Base-by-base conservation (phyloP, 2,113 vertebrate species). In the Eidolon helvum region DNA sequence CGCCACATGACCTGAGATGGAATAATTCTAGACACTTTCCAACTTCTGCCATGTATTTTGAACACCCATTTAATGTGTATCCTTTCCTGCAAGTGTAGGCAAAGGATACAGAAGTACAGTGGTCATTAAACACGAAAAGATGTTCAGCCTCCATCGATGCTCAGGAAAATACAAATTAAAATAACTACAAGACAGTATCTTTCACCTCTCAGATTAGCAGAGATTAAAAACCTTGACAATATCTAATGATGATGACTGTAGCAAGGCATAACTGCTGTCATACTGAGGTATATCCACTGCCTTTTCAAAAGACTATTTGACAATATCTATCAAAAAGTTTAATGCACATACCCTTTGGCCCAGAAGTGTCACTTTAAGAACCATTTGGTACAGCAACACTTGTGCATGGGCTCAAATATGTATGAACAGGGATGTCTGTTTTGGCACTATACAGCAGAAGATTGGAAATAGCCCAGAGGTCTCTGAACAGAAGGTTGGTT, bases 151-250 rank as follows among this genome's bases (percentile, higher is more conserved):
- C 50, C 19, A 45, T 55, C 24, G 6, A 16, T 12, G 33, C 68
- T 79, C 65, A 94, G 79, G 43, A 61, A 84, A 82, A 72, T 61
- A 3, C 48, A 79, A 78, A 59, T 84, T n/a, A 93, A 86, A 90
- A 50, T 55, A 65, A 71, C 48, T 22, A n/a, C n/a, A 80, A 80
- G 72, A 30, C 22, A 71, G 33, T 45, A 28, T 45, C 57, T 65
- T 57, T 74, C 40, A 15, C 4, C 38, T 68, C 18, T 74, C 59
- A 87, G 35, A 61, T 43, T 30, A 82, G 43, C 87, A 91, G 63
- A 50, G 38, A 33, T 57, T 33, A 83, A n/a, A 79, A 77, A 55
- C 15, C 26, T 71, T 45, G 35, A 24, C 22, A 19, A 22, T 4
- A 24, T 21, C 63, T 48, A 71, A 14, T 3, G 38, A 72, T 6